phyloP scores from a whole-genome alignment of 2,797 vertebrate species.

The Ispidina picta region DNA sequence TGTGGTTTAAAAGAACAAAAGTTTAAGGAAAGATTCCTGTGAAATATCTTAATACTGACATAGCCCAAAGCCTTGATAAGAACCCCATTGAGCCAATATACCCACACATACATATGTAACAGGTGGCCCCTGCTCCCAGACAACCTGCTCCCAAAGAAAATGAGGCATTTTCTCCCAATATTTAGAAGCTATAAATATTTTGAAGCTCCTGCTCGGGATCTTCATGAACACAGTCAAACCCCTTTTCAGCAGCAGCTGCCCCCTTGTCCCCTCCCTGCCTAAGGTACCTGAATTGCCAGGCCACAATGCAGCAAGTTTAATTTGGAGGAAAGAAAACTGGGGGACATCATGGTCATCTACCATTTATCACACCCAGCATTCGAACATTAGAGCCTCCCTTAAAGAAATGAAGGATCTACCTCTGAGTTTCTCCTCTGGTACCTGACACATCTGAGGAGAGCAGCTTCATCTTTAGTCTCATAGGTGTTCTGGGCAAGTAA shows the following conservation, averaged over 20 bases:
- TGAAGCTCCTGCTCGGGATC: not conserved
- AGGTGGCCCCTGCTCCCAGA: slow-evolving; percentile 15
- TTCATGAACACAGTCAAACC: not conserved
- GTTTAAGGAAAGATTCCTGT: slow-evolving; percentile 7
- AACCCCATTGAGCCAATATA: not conserved
- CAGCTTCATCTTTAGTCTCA: not conserved
- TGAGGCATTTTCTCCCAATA: not conserved
- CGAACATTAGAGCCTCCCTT: not conserved
- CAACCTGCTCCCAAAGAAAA: slow-evolving; percentile 32
- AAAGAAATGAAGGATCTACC: not conserved
- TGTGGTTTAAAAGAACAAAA: slow-evolving; percentile 20
- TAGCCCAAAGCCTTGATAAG: slow-evolving; percentile 19
- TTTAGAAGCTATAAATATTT: not conserved
- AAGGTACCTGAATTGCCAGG: not conserved
- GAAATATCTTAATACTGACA: slow-evolving; percentile 24
- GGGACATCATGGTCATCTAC: not conserved
- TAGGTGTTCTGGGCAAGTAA: not conserved
- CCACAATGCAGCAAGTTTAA: not conserved
- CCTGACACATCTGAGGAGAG: not conserved
- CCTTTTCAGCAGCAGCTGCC: not conserved
- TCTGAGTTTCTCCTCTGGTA: not conserved
- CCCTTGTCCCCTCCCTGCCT: fast-evolving
- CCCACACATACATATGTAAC: not conserved
- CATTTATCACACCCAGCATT: not conserved
- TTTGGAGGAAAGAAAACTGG: not conserved